Conservation (phyloP, 2,113 vertebrate genomes). For the Cinclus mexicanus region DNA sequence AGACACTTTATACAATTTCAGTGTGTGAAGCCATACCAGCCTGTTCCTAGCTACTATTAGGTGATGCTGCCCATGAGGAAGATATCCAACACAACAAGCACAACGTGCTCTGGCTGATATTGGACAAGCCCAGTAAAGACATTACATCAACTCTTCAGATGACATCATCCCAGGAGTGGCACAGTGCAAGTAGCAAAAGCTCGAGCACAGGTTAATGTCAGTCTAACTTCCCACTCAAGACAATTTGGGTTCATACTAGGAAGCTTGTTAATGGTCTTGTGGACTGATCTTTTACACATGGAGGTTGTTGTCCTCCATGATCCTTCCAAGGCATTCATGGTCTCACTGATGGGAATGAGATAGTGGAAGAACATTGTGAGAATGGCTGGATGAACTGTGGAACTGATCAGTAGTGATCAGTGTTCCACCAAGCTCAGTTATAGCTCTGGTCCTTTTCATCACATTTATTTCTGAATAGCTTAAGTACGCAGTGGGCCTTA, state of each 20-base stretch:
- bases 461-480: neutral
- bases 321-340: neutral
- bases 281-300: neutral
- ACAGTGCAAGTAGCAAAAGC: neutral
- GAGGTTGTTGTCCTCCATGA: neutral
- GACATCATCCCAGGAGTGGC: neutral
- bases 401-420: neutral
- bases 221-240: neutral
- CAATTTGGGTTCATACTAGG: neutral
- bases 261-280: neutral
- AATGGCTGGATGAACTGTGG: neutral
- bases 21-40: neutral
- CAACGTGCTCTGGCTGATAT: neutral
- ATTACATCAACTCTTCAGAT: neutral
- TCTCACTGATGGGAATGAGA: fast-evolving
- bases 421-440: neutral
- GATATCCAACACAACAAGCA: neutral
- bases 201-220: neutral
- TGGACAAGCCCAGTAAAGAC: neutral
- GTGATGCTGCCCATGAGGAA: neutral
- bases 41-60: neutral
- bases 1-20: neutral
- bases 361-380: neutral
- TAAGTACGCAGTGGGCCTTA: neutral
- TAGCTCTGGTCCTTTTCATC: neutral